phyloP scores from a whole-genome alignment of 2,113 vertebrate species.

The Cyrtonyx montezumae region DNA sequence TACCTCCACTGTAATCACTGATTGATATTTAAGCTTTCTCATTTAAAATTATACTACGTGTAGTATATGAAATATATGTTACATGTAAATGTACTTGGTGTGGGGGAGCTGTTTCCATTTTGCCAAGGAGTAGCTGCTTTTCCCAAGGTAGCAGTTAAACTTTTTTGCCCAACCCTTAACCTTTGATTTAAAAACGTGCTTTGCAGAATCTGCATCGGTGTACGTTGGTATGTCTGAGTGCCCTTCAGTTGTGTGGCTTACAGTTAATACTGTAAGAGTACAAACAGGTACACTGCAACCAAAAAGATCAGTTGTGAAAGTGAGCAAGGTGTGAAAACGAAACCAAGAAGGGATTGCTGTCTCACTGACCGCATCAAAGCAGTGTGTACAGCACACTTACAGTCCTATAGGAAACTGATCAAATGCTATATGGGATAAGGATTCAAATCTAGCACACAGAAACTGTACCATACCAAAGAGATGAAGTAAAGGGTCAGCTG shows the following conservation, averaged over 20 bases:
- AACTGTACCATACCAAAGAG: neutral
- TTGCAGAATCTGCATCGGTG: neutral
- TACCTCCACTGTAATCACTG: neutral
- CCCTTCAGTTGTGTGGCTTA: neutral
- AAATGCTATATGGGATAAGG: neutral
- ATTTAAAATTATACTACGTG: neutral
- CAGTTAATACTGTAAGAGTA: neutral
- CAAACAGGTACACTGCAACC: neutral
- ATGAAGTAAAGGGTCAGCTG: neutral
- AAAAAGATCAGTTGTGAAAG: neutral
- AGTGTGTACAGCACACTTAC: neutral
- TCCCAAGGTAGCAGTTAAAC: conserved; percentile 8
- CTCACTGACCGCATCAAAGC: neutral
- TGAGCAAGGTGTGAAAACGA: neutral
- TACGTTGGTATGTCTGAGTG: neutral
- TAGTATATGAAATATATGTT: neutral
- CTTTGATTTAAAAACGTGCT: neutral
- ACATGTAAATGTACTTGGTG: neutral
- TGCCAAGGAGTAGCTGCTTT: conserved; percentile 25
- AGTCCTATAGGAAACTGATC: neutral
- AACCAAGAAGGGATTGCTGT: neutral
- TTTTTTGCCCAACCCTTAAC: neutral
- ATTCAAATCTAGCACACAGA: neutral
- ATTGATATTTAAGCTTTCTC: conserved; percentile 11
- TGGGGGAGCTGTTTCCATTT: neutral